phyloP scores from a whole-genome alignment of 92 coral and sea anemone genomes.

The Meandrina meandrites region DNA sequence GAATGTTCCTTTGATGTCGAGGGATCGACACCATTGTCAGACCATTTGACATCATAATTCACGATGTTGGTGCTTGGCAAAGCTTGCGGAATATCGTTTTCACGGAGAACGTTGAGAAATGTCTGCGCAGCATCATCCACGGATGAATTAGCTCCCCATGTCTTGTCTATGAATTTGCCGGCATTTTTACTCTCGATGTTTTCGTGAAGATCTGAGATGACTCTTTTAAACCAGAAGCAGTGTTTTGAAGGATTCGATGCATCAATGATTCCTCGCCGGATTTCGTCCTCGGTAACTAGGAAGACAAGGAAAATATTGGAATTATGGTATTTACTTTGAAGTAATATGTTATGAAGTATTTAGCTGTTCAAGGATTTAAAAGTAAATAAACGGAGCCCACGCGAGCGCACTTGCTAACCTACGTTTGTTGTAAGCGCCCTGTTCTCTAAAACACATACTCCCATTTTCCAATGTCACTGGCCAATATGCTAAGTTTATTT shows the following conservation, averaged over 20 bases:
- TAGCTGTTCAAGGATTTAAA: too few relatives aligned
- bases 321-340: not conserved
- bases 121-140: slow-evolving; percentile 79
- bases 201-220: slow-evolving; percentile 61
- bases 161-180: slow-evolving; percentile 90
- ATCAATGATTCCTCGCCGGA: slow-evolving; percentile 89
- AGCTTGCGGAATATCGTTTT: slow-evolving; percentile 66
- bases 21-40: slow-evolving; percentile 86
- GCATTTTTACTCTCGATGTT: slow-evolving; percentile 66
- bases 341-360: too few relatives aligned
- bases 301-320: not conserved
- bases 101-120: slow-evolving; percentile 69
- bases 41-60: slow-evolving; percentile 80
- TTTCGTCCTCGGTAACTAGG: slow-evolving; percentile 96
- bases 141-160: slow-evolving; percentile 72
- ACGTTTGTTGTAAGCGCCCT: too few relatives aligned
- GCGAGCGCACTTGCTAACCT: too few relatives aligned
- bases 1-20: slow-evolving; percentile 65
- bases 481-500: too few relatives aligned
- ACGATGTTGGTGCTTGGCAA: slow-evolving; percentile 63
- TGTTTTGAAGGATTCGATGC: slow-evolving; percentile 73
- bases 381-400: too few relatives aligned
- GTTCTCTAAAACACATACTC: too few relatives aligned
- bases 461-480: too few relatives aligned
- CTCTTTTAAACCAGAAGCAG: slow-evolving; percentile 93